A percentile compares a stretch with the other conserved stretches of the same genome.
Evolutionary conservation across 2,113 vertebrate genomes (phyloP).

Genomic region (Amazona guildingii): DNA sequence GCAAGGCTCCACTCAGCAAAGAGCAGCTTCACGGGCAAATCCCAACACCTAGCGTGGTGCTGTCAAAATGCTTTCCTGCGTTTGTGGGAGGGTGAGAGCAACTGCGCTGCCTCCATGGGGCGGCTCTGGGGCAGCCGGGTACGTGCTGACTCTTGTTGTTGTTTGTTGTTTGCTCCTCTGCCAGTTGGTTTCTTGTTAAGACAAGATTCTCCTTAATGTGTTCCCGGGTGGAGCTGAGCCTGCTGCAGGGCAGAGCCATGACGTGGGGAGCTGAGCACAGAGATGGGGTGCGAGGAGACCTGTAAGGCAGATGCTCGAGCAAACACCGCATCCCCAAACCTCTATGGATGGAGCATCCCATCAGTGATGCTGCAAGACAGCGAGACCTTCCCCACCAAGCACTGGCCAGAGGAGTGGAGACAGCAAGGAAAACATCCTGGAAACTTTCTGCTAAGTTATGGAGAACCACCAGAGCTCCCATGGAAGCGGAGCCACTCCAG

Average conservation of each 20-base stretch:
- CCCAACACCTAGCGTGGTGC: fast-evolving
- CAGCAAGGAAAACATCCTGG: background rate
- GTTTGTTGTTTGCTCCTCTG: background rate
- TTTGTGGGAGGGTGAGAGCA: fast-evolving
- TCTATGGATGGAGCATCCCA: background rate
- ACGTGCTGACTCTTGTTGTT: background rate
- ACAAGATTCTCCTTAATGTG: background rate
- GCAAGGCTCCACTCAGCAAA: background rate
- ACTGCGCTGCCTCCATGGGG: fast-evolving
- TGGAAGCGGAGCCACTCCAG: background rate
- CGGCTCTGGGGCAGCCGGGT: background rate
- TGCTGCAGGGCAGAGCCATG: background rate
- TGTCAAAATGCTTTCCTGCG: background rate
- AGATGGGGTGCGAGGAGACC: background rate
- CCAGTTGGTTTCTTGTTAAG: background rate
- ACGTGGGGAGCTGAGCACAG: background rate
- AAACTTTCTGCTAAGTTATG: background rate
- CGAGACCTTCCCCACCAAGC: background rate
- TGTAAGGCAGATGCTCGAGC: fast-evolving
- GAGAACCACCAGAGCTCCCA: background rate
- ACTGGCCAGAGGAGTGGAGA: fast-evolving
- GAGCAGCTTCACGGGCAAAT: background rate
- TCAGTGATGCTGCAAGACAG: background rate
- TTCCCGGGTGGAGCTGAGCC: background rate
- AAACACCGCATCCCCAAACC: fast-evolving